phyloP scores from a whole-genome alignment of 2,888 invertebrate genomes.

The Nebria brevicollis region DNA sequence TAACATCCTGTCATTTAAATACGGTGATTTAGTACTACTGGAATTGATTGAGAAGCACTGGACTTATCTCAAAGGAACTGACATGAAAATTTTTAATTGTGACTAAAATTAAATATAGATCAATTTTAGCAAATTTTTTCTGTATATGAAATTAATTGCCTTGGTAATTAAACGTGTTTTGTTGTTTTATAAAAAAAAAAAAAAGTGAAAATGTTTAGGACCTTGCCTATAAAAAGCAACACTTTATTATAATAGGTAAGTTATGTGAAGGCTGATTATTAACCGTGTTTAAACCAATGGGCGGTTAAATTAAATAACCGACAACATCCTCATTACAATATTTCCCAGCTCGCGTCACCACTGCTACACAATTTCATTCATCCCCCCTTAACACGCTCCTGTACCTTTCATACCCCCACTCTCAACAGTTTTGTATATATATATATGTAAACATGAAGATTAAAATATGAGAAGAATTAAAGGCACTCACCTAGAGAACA shows the following conservation, averaged over 20 bases:
- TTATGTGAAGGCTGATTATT: constrained; percentile 22
- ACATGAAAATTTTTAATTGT: background rate
- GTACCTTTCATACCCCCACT: background rate
- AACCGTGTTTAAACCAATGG: constrained; percentile 8
- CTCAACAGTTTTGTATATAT: background rate
- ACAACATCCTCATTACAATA: constrained; percentile 55
- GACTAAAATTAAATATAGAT: no score
- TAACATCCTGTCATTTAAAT: constrained; percentile 7
- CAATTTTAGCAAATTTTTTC: no score
- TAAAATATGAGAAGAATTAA: background rate
- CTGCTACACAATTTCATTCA: background rate
- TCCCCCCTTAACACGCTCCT: constrained; percentile 2
- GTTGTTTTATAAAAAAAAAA: no score
- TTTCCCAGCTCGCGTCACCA: constrained; percentile 13
- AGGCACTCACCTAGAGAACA: constrained; percentile 84
- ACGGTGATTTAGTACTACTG: background rate
- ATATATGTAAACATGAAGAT: background rate
- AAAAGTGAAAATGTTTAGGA: no score
- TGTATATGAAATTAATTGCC: no score
- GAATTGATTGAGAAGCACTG: background rate
- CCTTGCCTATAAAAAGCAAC: no score
- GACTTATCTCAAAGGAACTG: background rate
- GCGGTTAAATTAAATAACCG: constrained; percentile 53
- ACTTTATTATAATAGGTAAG: background rate
- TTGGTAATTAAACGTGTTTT: no score